Evolutionary conservation across 2,888 invertebrate species (phyloP), one percentile per base, ranked within the genome.

Genomic region (Acanthacorydalis orientalis): DNA sequence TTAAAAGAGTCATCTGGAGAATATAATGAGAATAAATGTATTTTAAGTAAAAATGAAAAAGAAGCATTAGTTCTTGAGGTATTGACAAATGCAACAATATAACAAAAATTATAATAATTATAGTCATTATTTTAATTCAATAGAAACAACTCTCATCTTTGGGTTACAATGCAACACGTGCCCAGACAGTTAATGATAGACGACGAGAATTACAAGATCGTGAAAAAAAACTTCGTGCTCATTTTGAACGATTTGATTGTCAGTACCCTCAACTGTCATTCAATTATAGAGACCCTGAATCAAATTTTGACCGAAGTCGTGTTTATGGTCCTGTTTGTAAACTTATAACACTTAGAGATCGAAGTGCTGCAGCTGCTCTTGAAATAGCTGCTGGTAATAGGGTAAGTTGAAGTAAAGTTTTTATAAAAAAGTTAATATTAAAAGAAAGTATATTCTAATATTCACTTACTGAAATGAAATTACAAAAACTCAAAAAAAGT

Each of bases 341-440:
- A 53, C 68, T 93, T 52, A 74, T 97, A 47, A 72, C 73, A 35
- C 75, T 93, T 0, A 74, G 70, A 48, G 83, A 93, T 60, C 70
- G 73, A 2, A 64, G 64, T 23, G 74, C 79, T 59, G 80, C 80
- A 46, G 77, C 80, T 42, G 95, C 95, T 2, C 64, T 96, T 48
- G 90, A 92, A 63, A 80, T 83, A 14, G 82, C 83, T 8, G 90
- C 88, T 12, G 91, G 91, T 7, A 86, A 83, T 50, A 77, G 75
- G 70, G 90, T 91, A 64, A 65, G 70, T 65, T 7, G 31, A n/a
- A n/a, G n/a, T n/a, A n/a, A n/a, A n/a, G 15, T 40, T 38, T 32
- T 23, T 2, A 23, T 23, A 23, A 23, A 23, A 23, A 23, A 23
- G 6, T 23, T 23, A 6, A 23, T 23, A 23, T 23, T n/a, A n/a